Conservation (phyloP, 2,797 vertebrate species). For the Dallia pectoralis region DNA sequence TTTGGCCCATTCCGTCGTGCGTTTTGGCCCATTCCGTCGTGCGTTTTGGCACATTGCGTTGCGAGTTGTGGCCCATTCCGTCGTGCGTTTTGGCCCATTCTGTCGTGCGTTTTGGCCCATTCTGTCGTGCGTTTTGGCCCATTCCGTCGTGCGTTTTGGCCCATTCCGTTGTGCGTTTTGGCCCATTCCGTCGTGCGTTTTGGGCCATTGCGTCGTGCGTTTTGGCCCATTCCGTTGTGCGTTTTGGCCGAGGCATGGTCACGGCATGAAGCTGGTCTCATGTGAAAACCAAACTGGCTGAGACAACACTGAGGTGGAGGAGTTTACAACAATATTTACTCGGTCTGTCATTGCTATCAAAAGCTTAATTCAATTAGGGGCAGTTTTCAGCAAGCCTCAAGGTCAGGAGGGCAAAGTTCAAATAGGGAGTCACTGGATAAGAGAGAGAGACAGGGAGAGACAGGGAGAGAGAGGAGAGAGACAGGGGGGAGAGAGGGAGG, state of each 20-base stretch:
- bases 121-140: too few species aligned
- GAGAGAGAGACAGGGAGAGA: neutral
- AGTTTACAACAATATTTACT: conserved; percentile 73
- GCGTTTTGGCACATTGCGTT: neutral
- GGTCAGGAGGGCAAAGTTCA: conserved; percentile 67
- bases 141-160: neutral
- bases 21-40: too few species aligned
- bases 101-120: too few species aligned
- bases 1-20: too few species aligned
- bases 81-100: neutral
- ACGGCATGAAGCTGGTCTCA: neutral
- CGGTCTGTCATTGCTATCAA: conserved; percentile 64
- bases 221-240: neutral
- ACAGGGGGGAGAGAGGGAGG: too few species aligned
- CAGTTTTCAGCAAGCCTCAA: conserved; percentile 59
- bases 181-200: too few species aligned
- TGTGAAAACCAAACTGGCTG: conserved; percentile 16
- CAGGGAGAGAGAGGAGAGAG: too few species aligned
- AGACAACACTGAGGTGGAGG: conserved; percentile 48
- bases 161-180: neutral
- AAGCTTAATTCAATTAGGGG: conserved; percentile 73
- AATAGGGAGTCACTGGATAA: conserved; percentile 56
- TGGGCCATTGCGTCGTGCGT: too few species aligned
- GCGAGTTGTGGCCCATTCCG: neutral
- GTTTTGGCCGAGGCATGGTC: neutral